These are phyloP conservation scores for Diorhabda carinulata DNA, from an alignment of 1,140 invertebrate genomes.

Conservation along the genomic window DNA sequence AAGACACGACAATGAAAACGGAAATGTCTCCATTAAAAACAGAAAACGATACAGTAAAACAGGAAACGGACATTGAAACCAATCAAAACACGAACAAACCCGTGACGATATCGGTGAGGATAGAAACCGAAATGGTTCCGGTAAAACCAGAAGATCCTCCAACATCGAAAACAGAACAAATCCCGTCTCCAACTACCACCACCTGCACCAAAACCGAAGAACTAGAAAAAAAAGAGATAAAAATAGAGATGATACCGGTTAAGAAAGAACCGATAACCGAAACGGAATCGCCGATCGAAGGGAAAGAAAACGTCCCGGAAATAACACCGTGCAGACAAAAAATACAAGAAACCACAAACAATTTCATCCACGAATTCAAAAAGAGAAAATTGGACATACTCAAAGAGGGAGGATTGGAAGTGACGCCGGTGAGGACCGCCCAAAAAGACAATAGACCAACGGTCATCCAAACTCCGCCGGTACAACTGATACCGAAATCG, in stretches of 20 bases:
- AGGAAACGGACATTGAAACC: slow-evolving; percentile 3
- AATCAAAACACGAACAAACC: neutral
- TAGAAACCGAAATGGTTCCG: slow-evolving; percentile 18
- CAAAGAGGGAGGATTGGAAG: slow-evolving; percentile 67
- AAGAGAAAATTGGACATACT: slow-evolving; percentile 70
- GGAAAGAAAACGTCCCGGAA: slow-evolving; percentile 56
- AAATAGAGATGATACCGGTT: slow-evolving; percentile 25
- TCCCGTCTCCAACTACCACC: slow-evolving; percentile 22
- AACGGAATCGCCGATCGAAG: slow-evolving; percentile 49
- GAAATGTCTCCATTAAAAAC: slow-evolving; percentile 15
- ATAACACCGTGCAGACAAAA: slow-evolving; percentile 51
- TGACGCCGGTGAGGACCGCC: slow-evolving; percentile 57
- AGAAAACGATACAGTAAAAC: slow-evolving; percentile 8
- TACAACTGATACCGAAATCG: slow-evolving; percentile 21
- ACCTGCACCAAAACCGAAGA: slow-evolving; percentile 7
- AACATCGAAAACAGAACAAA: slow-evolving; percentile 15
- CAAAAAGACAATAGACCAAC: slow-evolving; percentile 42
- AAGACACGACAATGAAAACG: slow-evolving; percentile 18
- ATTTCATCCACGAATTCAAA: slow-evolving; percentile 50
- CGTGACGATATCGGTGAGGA: slow-evolving; percentile 21
- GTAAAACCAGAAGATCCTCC: slow-evolving; percentile 9
- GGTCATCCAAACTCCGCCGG: slow-evolving; percentile 39
- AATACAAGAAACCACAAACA: slow-evolving; percentile 58
- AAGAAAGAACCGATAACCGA: slow-evolving; percentile 40
- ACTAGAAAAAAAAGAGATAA: slow-evolving; percentile 18